phyloP scores from a whole-genome alignment of 2,113 vertebrate genomes.

The Sinocyclocheilus anophthalmus region DNA sequence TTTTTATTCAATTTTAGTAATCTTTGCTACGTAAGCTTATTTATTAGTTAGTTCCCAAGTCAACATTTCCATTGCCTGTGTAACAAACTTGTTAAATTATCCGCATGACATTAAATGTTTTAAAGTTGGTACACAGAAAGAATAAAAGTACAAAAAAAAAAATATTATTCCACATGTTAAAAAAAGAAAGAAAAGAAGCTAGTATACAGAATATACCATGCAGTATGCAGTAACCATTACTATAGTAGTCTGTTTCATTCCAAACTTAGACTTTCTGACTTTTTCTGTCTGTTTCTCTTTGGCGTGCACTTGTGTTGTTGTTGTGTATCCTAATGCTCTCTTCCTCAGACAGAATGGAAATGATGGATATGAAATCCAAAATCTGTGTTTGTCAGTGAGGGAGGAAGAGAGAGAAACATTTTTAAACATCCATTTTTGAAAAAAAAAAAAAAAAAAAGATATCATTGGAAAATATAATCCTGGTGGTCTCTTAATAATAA shows the following conservation, averaged over 20 bases:
- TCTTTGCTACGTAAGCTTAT: not conserved
- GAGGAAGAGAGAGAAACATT: not conserved
- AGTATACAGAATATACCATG: not conserved
- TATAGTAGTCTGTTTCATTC: not conserved
- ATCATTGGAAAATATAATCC: not conserved
- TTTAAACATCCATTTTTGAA: not conserved
- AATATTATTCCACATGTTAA: too few species aligned
- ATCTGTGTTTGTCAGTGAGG: not conserved
- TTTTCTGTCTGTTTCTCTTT: not conserved
- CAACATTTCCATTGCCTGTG: not conserved
- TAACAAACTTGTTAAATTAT: not conserved
- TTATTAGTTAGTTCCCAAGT: not conserved
- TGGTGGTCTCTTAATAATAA: too few species aligned
- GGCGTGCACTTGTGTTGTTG: not conserved
- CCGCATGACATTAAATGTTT: not conserved
- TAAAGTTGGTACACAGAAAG: not conserved
- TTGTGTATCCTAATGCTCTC: not conserved
- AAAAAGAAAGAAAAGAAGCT: not conserved
- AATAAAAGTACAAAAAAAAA: too few species aligned
- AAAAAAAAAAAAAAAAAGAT: too few species aligned
- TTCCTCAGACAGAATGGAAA: constrained; percentile 29
- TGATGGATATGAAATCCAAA: constrained; percentile 43
- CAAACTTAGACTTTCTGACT: not conserved
- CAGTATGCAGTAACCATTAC: not conserved
- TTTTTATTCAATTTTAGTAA: not conserved